Base-by-base conservation (phyloP, 2,797 vertebrate species). In the Calcarius lapponicus region DNA sequence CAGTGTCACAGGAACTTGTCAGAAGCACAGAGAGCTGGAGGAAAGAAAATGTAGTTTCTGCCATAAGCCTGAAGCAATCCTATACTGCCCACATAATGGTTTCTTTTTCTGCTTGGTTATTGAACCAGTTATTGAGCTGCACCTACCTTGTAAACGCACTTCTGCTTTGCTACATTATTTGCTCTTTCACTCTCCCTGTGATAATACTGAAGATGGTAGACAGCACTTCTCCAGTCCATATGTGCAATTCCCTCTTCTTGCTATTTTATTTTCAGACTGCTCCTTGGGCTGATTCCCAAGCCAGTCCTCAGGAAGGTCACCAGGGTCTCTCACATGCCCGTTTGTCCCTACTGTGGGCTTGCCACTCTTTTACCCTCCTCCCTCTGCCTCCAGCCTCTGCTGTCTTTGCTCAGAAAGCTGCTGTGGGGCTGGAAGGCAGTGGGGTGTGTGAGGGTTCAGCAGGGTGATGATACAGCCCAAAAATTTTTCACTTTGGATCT, bases 311-410 rank as follows among this genome's bases (percentile, higher is more conserved):
- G 26, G 48, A 71, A 84, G 43, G 24, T 45, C 45, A 36, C 18
- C 13, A 43, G 48, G 15, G 38, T 53, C 25, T 81, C 70, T 79
- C 38, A 31, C 12, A 74, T 36, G 28, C 38, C 19, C 38, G 11
- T 3, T 9, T 0, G 0, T 42, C 32, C 47, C 36, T 3, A 3
- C 3, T 2, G 1, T 17, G 51, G 70, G 34, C 31, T 74, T 83
- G 34, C 28, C 13, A 21, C 12, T 43, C 28, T 22, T 74, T 78
- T 32, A 66, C 18, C 17, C 10, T 42, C 22, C 38, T 80, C 29
- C 9, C 13, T 34, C 17, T 7, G 18, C 17, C 60, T 54, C 29
- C 65, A 60, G 53, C 28, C 67, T 32, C 29, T 8, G 13, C 29
- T 40, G 28, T 8, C 19, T 80, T 70, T 31, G 19, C 36, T 60